Conservation (phyloP, 2,797 vertebrate genomes). For the Phalloptychus januarius region DNA sequence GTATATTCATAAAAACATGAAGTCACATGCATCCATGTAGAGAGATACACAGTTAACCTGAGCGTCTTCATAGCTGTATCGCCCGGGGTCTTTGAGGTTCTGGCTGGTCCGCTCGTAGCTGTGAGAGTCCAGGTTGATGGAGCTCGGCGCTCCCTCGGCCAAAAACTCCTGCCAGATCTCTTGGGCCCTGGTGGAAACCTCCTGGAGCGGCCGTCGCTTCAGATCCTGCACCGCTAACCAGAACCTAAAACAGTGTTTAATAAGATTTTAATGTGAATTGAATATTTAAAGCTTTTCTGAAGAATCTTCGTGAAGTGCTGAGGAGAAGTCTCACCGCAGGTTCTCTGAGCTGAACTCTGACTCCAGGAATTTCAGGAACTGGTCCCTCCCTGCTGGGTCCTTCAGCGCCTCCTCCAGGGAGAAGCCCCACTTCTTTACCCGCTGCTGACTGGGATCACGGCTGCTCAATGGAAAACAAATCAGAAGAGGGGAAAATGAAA, state of each 20-base stretch:
- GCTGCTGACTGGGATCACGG: conserved; percentile 92
- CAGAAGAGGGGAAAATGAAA: not conserved
- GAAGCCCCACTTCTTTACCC: conserved; percentile 95
- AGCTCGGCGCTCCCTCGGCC: conserved; percentile 91
- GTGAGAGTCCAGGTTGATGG: conserved; percentile 97
- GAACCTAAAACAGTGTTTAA: conserved; percentile 79
- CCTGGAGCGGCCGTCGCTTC: conserved; percentile 90
- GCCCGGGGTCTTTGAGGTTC: conserved; percentile 94
- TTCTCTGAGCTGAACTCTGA: conserved; percentile 99
- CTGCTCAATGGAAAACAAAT: conserved; percentile 67
- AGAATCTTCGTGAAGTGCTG: not conserved
- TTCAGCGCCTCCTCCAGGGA: conserved; percentile 92
- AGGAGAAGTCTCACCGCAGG: conserved; percentile 82
- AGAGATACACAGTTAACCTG: conserved; percentile 82
- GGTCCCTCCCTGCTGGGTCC: conserved; percentile 90
- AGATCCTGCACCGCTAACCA: conserved; percentile 96
- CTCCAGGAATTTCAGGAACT: conserved; percentile 94
- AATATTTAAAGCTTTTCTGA: not conserved
- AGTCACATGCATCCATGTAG: not conserved
- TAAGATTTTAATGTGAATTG: not conserved
- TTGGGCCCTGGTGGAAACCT: conserved; percentile 87
- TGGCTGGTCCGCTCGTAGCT: conserved; percentile 96
- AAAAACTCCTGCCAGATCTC: conserved; percentile 98
- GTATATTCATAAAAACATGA: not conserved
- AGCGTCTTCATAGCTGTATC: conserved; percentile 95